Conservation (phyloP, 2,113 vertebrate species). For the Cryptomyrus ogoouensis region DNA sequence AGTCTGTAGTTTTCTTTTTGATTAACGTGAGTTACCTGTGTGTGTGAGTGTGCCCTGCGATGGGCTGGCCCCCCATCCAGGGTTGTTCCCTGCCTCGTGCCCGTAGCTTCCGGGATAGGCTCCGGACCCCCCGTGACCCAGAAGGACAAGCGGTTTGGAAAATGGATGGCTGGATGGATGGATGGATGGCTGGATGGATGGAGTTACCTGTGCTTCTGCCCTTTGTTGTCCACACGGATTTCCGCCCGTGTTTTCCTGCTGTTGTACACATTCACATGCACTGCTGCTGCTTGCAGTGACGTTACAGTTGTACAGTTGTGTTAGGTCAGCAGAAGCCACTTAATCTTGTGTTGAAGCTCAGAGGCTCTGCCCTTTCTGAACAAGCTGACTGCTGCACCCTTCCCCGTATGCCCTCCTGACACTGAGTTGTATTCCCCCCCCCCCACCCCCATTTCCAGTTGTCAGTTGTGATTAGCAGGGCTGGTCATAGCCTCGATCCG, state of each 20-base stretch:
- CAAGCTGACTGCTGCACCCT: background rate
- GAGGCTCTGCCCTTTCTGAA: background rate
- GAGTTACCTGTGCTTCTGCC: background rate
- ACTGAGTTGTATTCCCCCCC: background rate
- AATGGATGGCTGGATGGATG: no score
- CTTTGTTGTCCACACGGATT: background rate
- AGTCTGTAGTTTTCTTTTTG: background rate
- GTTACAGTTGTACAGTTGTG: background rate
- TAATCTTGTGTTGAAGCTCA: background rate
- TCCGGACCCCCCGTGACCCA: no score
- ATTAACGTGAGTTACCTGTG: background rate
- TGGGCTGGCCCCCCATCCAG: no score
- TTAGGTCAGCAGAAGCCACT: background rate
- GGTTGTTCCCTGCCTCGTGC: no score
- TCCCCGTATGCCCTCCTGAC: background rate
- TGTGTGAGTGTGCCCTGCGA: no score
- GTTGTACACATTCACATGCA: background rate
- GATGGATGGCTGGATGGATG: background rate
- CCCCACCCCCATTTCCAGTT: background rate
- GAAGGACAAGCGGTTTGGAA: no score
- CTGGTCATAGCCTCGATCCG: background rate
- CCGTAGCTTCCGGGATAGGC: no score
- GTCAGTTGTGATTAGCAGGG: constrained; percentile 6
- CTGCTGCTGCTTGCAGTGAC: background rate
- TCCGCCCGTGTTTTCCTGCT: background rate